A percentile compares a stretch with the other conserved stretches of the same genome.
phyloP scores from a whole-genome alignment of 2,113 vertebrate species.

The Paradisaea rubra region DNA sequence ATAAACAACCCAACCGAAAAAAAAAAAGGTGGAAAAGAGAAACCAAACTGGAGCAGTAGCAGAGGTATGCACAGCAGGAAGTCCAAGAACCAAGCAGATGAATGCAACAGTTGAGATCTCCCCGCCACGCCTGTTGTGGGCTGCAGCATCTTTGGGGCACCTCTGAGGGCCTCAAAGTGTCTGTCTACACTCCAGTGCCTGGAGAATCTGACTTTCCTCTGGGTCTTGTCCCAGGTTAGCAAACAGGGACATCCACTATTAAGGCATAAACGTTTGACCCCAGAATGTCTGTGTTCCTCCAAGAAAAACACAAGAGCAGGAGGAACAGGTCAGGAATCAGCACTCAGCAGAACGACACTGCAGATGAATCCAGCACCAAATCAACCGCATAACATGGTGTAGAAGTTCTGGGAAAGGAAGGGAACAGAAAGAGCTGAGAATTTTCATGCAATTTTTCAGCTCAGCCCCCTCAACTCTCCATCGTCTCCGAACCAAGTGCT shows the following conservation, averaged over 20 bases:
- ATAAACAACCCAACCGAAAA: neutral
- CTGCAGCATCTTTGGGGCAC: slow-evolving; percentile 39
- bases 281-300: slow-evolving; percentile 26
- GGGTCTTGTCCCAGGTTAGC: slow-evolving; percentile 48
- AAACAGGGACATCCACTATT: slow-evolving; percentile 53
- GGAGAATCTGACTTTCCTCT: slow-evolving; percentile 26
- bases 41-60: neutral
- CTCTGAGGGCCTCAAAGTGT: slow-evolving; percentile 11
- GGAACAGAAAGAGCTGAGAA: neutral
- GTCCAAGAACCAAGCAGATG: slow-evolving; percentile 22
- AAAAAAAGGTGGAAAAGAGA: slow-evolving; percentile 19
- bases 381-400: neutral
- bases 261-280: slow-evolving; percentile 68
- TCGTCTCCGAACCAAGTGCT: neutral
- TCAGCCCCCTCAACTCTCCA: neutral
- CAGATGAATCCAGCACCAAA: slow-evolving; percentile 3
- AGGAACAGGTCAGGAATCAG: neutral
- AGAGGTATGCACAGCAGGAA: slow-evolving; percentile 45
- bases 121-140: neutral
- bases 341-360: slow-evolving; percentile 13
- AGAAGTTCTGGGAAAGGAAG: neutral
- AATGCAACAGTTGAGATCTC: slow-evolving; percentile 23
- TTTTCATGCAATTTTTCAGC: neutral
- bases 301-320: neutral
- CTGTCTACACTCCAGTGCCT: slow-evolving; percentile 11